Evolutionary conservation across 1,140 invertebrate species (phyloP).

Genomic region (Aphidius gifuensis): DNA sequence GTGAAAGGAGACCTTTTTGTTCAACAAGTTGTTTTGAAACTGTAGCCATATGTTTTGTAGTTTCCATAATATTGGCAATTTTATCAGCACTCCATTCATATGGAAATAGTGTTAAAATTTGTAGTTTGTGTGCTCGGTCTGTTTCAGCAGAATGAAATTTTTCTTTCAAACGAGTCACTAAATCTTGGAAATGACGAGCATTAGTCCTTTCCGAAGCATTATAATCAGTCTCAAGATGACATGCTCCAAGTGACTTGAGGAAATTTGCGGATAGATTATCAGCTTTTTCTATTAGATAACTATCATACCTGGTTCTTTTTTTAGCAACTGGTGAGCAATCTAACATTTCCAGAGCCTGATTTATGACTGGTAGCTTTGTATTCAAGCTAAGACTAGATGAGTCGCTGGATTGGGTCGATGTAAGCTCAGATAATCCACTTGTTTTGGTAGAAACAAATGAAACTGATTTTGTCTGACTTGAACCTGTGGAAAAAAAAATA

Average conservation of each 20-base stretch:
- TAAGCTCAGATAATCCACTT: no score
- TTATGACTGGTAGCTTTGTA: slow-evolving; percentile 21
- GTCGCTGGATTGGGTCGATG: no score
- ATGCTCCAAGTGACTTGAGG: slow-evolving; percentile 16
- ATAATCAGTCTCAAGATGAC: slow-evolving; percentile 7
- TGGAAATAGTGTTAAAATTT: slow-evolving; percentile 22
- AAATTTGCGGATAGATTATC: slow-evolving; percentile 17
- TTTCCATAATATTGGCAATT: slow-evolving; percentile 18
- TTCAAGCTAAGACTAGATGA: slow-evolving; percentile 18
- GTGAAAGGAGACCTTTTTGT: slow-evolving; percentile 15
- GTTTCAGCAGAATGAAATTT: slow-evolving; percentile 22
- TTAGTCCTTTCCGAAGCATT: slow-evolving; percentile 13
- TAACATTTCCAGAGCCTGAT: slow-evolving; percentile 23
- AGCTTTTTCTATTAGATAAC: slow-evolving; percentile 20
- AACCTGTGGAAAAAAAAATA: no score
- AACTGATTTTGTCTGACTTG: no score
- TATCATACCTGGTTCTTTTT: slow-evolving; percentile 6
- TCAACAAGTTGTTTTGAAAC: slow-evolving; percentile 21
- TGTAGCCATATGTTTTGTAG: slow-evolving; percentile 18
- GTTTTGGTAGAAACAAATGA: no score
- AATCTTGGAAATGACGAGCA: neutral
- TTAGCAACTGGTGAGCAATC: slow-evolving; percentile 21
- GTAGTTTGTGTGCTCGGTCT: slow-evolving; percentile 12
- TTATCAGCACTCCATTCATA: slow-evolving; percentile 18
- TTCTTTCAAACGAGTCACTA: slow-evolving; percentile 17